These are phyloP conservation scores for Hypocryptadius cinnamomeus DNA, from an alignment of 2,113 vertebrate species.

Conservation along the genomic window DNA sequence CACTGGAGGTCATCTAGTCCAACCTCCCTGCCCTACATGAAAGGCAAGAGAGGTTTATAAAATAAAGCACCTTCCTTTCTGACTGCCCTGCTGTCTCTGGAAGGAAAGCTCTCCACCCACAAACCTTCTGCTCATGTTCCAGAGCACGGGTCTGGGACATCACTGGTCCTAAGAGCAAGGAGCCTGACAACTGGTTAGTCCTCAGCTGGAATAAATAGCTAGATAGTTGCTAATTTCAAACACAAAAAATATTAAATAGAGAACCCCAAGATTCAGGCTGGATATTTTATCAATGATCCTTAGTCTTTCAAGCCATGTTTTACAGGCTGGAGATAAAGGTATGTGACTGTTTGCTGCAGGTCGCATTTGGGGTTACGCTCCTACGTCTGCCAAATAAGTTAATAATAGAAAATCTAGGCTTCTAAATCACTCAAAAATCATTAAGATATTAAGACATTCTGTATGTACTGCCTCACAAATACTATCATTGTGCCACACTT, in stretches of 20 bases:
- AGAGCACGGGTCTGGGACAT: background rate
- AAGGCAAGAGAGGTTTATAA: background rate
- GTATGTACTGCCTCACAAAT: background rate
- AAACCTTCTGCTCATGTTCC: background rate
- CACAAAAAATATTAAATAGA: background rate
- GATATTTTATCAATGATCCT: background rate
- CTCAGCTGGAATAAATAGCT: background rate
- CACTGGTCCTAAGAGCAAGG: background rate
- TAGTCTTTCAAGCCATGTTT: background rate
- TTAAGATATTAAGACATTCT: background rate
- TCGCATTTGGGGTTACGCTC: background rate
- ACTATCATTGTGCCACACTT: background rate
- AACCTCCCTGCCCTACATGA: background rate
- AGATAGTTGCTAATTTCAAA: background rate
- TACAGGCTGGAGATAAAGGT: background rate
- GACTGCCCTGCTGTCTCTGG: background rate
- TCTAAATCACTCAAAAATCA: background rate
- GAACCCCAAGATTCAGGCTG: background rate
- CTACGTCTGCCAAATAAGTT: background rate
- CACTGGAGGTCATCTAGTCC: background rate
- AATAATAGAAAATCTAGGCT: background rate
- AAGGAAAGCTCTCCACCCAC: background rate
- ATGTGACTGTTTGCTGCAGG: background rate
- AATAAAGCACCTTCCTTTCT: background rate
- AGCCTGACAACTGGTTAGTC: background rate